Conservation (phyloP, 2,888 invertebrate species). For the Agriopis aurantiaria region DNA sequence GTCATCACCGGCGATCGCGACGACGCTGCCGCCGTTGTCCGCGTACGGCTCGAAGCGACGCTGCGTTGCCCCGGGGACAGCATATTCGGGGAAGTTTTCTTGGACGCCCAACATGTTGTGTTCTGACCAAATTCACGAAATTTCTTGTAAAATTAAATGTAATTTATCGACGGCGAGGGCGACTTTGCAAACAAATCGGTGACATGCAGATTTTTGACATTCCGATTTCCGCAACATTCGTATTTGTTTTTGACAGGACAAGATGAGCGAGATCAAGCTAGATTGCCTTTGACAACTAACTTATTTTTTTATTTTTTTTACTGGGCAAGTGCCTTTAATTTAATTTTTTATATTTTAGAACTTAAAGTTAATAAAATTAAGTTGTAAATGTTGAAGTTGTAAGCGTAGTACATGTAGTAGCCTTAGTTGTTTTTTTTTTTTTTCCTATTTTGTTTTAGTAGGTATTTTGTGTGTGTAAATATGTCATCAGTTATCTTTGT, state of each 20-base stretch:
- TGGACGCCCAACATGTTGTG: conserved; percentile 69
- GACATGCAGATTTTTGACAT: conserved; percentile 65
- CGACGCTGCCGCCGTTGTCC: conserved; percentile 92
- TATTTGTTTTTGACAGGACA: neutral
- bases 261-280: too few relatives aligned
- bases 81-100: conserved; percentile 79
- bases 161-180: neutral
- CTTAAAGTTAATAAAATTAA: too few relatives aligned
- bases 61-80: conserved; percentile 83
- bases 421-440: too few relatives aligned
- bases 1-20: conserved; percentile 98
- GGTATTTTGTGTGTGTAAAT: too few relatives aligned
- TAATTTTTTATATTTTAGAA: too few relatives aligned
- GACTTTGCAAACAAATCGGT: conserved; percentile 46
- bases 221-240: neutral
- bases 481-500: too few relatives aligned
- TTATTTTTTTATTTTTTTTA: too few relatives aligned
- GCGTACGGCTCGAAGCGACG: conserved; percentile 84
- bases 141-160: conserved; percentile 9
- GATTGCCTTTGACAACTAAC: neutral
- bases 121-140: neutral
- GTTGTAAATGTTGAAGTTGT: too few relatives aligned
- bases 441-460: too few relatives aligned
- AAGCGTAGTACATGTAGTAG: too few relatives aligned
- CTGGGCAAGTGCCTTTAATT: too few relatives aligned